Percentiles rank a stretch among this genome's conserved stretches.
Evolutionary conservation across 1,140 invertebrate genomes (phyloP).

Genomic region (Pseudomyrmex gracilis): DNA sequence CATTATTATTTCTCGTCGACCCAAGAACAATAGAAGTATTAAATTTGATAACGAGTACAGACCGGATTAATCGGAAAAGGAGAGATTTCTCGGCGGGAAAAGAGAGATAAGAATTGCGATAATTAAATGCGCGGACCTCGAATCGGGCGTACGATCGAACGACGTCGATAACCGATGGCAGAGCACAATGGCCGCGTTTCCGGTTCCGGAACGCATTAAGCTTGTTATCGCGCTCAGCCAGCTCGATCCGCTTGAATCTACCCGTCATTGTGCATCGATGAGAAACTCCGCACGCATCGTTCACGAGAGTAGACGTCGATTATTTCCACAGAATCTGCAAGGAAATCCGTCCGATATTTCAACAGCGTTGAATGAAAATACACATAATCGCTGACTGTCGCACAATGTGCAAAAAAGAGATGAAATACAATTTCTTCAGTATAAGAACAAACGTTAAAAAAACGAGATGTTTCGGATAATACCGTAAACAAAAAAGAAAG

Average conservation of each 20-base stretch:
- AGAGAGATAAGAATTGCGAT: conserved; percentile 45
- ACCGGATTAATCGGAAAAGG: conserved; percentile 22
- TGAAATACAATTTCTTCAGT: not conserved
- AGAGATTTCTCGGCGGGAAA: conserved; percentile 18
- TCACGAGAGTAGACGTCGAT: conserved; percentile 46
- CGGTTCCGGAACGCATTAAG: conserved; percentile 69
- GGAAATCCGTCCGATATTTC: not conserved
- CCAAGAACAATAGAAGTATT: conserved; percentile 25
- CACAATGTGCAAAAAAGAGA: not conserved
- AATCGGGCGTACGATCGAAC: conserved; percentile 55
- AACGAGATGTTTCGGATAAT: not conserved
- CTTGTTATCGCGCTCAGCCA: conserved; percentile 72
- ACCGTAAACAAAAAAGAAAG: not conserved
- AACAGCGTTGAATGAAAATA: conserved; percentile 3
- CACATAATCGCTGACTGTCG: not conserved
- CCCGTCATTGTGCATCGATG: conserved; percentile 57
- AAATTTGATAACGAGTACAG: conserved; percentile 24
- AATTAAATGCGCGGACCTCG: conserved; percentile 58
- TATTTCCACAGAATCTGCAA: conserved; percentile 30
- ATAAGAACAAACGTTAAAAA: not conserved
- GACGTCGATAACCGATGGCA: conserved; percentile 63
- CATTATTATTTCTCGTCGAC: conserved; percentile 16
- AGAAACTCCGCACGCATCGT: conserved; percentile 49
- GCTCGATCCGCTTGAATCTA: conserved; percentile 66
- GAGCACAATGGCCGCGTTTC: conserved; percentile 68